Percentiles rank a stretch among this genome's conserved stretches.
phyloP scores from a whole-genome alignment of 2,113 vertebrate genomes.

The Conger conger region DNA sequence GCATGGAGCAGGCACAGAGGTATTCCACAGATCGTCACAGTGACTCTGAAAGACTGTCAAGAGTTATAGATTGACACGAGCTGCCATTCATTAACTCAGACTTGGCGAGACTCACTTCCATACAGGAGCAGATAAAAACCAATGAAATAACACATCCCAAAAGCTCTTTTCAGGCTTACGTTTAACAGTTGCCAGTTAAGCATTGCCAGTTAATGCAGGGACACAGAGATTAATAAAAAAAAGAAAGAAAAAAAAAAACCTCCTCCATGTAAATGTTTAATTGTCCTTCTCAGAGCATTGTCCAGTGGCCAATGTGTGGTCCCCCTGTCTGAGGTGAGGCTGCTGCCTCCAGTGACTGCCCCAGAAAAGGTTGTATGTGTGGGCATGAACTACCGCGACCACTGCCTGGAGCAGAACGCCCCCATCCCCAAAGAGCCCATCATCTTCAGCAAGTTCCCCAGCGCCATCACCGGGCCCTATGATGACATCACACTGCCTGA shows the following conservation, averaged over 20 bases:
- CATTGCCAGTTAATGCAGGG: neutral
- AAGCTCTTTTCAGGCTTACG: neutral
- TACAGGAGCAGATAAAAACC: neutral
- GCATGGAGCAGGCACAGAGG: conserved; percentile 74
- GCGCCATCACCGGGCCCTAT: conserved; percentile 81
- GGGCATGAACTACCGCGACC: conserved; percentile 91
- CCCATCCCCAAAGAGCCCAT: conserved; percentile 81
- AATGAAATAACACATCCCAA: neutral
- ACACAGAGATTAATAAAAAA: neutral
- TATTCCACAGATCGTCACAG: conserved; percentile 31
- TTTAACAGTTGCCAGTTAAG: neutral
- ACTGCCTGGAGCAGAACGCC: conserved; percentile 85
- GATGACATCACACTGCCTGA: conserved; percentile 77
- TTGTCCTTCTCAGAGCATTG: conserved; percentile 68
- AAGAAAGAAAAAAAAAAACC: neutral
- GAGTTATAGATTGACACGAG: neutral
- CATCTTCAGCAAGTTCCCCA: conserved; percentile 96
- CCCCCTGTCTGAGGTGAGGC: conserved; percentile 50
- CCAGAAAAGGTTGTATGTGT: conserved; percentile 92
- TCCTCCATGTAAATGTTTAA: neutral
- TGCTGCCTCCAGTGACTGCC: conserved; percentile 78
- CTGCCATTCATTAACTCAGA: neutral
- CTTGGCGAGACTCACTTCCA: neutral
- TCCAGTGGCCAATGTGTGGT: conserved; percentile 65
- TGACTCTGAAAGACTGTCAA: neutral